Conservation (phyloP, 2,113 vertebrate species). For the Neodontobutis hainanensis region DNA sequence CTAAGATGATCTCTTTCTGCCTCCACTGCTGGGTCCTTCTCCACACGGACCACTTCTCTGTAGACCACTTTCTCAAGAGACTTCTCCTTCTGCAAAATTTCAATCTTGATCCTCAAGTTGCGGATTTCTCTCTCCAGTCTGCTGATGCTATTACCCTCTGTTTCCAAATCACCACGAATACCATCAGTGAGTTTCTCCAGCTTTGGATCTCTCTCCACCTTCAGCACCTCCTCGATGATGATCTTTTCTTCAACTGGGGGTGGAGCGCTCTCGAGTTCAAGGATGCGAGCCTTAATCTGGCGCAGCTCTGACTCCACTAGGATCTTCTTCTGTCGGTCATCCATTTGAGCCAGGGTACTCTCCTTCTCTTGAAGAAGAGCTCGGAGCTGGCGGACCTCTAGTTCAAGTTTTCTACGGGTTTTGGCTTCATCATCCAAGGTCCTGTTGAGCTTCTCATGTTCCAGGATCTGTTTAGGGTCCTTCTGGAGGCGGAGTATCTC, state of each 20-base stretch:
- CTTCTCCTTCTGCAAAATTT: conserved; percentile 87
- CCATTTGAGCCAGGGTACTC: conserved; percentile 80
- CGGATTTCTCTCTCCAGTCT: conserved; percentile 85
- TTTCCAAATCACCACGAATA: conserved; percentile 81
- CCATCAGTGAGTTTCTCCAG: conserved; percentile 82
- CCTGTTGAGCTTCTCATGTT: conserved; percentile 84
- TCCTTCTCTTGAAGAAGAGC: conserved; percentile 82
- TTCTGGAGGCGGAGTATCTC: conserved; percentile 87
- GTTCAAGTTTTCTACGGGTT: conserved; percentile 83
- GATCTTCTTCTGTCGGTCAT: conserved; percentile 88
- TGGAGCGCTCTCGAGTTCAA: conserved; percentile 84
- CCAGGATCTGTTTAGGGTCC: conserved; percentile 86
- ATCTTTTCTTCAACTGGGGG: conserved; percentile 88
- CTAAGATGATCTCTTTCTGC: conserved; percentile 84
- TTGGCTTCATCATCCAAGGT: conserved; percentile 85
- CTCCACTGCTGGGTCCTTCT: conserved; percentile 89
- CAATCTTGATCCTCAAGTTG: conserved; percentile 82
- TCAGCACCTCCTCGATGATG: conserved; percentile 91
- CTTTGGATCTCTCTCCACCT: conserved; percentile 89
- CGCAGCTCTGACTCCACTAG: conserved; percentile 86
- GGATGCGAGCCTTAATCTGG: conserved; percentile 84
- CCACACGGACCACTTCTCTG: conserved; percentile 93
- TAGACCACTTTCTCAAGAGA: conserved; percentile 91
- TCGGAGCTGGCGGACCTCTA: conserved; percentile 85
- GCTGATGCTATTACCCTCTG: conserved; percentile 77